Evolutionary conservation across 2,797 vertebrate species (phyloP), one percentile per base, ranked within the genome.

Genomic region (Propithecus perrieri): DNA sequence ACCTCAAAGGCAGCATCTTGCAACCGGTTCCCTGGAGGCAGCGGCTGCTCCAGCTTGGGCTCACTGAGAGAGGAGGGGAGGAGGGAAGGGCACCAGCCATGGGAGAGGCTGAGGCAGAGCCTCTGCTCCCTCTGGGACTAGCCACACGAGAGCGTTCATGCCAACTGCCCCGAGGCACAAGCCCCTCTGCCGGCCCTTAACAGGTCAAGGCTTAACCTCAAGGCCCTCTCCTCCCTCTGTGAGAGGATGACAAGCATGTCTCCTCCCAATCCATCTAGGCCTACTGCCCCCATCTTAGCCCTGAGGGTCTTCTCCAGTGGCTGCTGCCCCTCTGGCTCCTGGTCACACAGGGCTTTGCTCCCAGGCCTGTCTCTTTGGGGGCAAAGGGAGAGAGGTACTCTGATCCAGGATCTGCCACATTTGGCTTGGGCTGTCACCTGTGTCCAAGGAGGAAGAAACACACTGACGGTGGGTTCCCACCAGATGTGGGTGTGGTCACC

Each of bases 1-100:
- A 80, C 30, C 63, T 57, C 76, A 57, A 67, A 67, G 28, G 35
- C 12, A 65, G 14, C 35, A 7, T 65, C 72, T 30, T 20, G 22
- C 18, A 57, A 46, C 48, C 9, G 18, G 30, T 24, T 53, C 35
- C 7, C 20, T 26, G 22, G 38, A 80, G 72, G 46, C 35, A 90
- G 61, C 20, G 43, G n/a, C 63, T 67, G 11, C 14, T 57, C 63
- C 38, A 71, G 76, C 50, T 12, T 0, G 12, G 15, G 38, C 38
- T 69, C 15, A 15, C 38, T 4, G 7, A 69, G 63, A 46, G 24
- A 30, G 50, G 50, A 35, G 22, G 22, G 53, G 22, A 55, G 38
- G 33, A 9, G 18, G 20, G 1, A 67, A 26, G 1, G 13, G 20
- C 48, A 80, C 4, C 9, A n/a, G 65, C 4, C 10, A 0, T 3